phyloP scores from a whole-genome alignment of 2,888 invertebrate genomes.

The Kryphioiulus occultus region DNA sequence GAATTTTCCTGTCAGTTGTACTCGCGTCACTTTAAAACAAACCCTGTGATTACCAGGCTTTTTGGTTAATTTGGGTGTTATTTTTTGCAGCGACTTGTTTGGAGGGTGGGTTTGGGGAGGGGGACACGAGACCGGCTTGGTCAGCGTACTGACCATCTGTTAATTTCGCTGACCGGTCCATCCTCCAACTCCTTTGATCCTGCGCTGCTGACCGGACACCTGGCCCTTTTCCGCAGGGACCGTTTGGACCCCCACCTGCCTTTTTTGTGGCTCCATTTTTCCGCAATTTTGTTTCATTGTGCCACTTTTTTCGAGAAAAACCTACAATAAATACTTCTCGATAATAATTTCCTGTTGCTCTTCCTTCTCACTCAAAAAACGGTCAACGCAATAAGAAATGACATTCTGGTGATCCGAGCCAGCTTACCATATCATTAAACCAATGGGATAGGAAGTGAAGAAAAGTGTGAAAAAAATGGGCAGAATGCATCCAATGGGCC shows the following conservation, averaged over 20 bases:
- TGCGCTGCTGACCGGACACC: background rate
- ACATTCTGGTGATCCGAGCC: background rate
- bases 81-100: background rate
- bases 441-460: background rate
- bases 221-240: slow-evolving; percentile 13
- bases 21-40: slow-evolving; percentile 27
- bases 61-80: slow-evolving; percentile 40
- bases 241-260: slow-evolving; percentile 41
- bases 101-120: background rate
- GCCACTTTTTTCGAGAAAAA: slow-evolving; percentile 29
- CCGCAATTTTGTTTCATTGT: slow-evolving; percentile 26
- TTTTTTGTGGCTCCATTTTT: slow-evolving; percentile 36
- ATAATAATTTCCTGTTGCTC: slow-evolving; percentile 44
- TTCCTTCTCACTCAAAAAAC: slow-evolving; percentile 8
- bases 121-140: background rate
- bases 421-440: background rate
- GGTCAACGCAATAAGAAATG: background rate
- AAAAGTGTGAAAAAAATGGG: background rate
- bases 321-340: slow-evolving; percentile 43
- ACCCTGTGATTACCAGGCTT: slow-evolving; percentile 16
- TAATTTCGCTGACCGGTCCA: slow-evolving; percentile 30
- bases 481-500: background rate
- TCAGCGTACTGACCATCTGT: slow-evolving; percentile 41
- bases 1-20: slow-evolving; percentile 40
- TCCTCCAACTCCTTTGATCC: slow-evolving; percentile 44